Evolutionary conservation across 1,140 invertebrate species (phyloP), one percentile per base, ranked within the genome.

Genomic region (Bilobella aurantiaca): DNA sequence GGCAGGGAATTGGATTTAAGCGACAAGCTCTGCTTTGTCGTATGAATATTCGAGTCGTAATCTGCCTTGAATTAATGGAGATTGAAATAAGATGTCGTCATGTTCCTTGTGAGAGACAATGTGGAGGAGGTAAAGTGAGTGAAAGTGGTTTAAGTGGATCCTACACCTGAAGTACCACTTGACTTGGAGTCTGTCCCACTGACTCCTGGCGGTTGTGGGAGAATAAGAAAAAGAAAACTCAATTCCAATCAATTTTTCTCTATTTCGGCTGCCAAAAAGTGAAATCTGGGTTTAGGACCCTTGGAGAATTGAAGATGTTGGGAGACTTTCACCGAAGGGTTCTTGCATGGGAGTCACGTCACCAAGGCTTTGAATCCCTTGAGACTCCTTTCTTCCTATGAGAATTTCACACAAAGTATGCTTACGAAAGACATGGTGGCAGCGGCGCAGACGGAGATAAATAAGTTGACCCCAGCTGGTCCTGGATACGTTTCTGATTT

Each of bases 391-490:
- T 42, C 37, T n/a, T n/a, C n/a, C n/a, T n/a, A n/a, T n/a, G n/a
- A 42, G n/a, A 42, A 12, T 42, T n/a, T n/a, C 8, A 42, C n/a
- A n/a, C 37, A 42, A n/a, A n/a, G 37, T 42, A 12, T 42, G 49
- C 14, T 12, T 23, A 18, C 14, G 49, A 53, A 23, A 53, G 23
- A 53, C 14, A 8, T 42, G 34, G 34, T 12, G 34, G 18, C 34
- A 12, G 34, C 8, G 34, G 18, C 18, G 34, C 23, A 53, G 49
- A 53, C 49, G 49, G 49, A 23, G 49, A 53, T 53, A 53, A 53
- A 53, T 53, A 53, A 53, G 49, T 53, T 53, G 49, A 53, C 49
- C 49, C 21, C 49, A 53, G 49, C 12, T 53, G 49, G 5, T 8
- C 21, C 21, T 23, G 23, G 49, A 23, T 16, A 16, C 3, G 49